phyloP scores from a whole-genome alignment of 2,888 invertebrate species.

The Isotomurus palustris region DNA sequence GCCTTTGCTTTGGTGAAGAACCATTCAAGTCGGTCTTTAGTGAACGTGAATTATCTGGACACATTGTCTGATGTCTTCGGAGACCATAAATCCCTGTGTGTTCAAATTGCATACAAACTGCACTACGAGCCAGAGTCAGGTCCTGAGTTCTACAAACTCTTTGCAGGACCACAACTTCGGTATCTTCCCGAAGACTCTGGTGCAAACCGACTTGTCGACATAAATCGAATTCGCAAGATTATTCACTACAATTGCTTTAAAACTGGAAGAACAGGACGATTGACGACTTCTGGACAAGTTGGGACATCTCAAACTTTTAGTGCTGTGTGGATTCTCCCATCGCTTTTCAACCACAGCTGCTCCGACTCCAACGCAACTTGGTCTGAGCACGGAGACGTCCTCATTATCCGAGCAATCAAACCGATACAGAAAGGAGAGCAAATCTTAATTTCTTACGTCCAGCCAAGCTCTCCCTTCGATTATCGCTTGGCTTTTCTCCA shows the following conservation, averaged over 20 bases:
- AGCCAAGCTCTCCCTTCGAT: background rate
- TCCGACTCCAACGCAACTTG: conserved; percentile 3
- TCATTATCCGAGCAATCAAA: conserved; percentile 12
- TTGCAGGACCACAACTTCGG: conserved; percentile 7
- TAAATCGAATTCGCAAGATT: background rate
- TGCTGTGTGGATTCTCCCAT: conserved; percentile 9
- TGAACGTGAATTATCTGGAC: background rate
- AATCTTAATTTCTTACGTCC: conserved; percentile 11
- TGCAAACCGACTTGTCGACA: background rate
- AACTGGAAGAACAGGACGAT: no score
- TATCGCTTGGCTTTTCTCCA: background rate
- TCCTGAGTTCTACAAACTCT: conserved; percentile 5
- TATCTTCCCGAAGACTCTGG: background rate
- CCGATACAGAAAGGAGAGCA: conserved; percentile 11
- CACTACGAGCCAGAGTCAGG: background rate
- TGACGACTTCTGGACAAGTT: no score
- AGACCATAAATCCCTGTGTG: background rate
- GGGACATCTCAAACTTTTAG: background rate
- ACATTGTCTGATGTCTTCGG: background rate
- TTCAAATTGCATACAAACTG: background rate
- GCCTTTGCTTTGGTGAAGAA: no score
- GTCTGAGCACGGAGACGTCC: conserved; percentile 7
- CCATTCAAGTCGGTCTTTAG: no score
- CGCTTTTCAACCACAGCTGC: conserved; percentile 16
- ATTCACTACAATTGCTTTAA: background rate